Conservation (phyloP, 1,140 invertebrate species). For the Papilio glaucus region DNA sequence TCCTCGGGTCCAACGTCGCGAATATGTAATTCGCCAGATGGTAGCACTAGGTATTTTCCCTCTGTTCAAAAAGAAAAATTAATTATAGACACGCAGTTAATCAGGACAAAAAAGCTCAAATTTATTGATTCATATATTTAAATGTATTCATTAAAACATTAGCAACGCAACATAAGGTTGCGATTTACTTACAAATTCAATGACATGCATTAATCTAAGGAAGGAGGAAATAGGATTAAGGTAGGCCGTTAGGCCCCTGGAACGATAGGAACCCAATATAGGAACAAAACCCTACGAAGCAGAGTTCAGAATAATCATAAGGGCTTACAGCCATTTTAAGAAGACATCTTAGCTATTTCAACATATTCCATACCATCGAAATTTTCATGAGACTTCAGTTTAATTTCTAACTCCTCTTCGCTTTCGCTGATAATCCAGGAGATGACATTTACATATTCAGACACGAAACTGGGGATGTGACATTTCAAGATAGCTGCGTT, state of each 20-base stretch:
- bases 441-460: slow-evolving; percentile 92
- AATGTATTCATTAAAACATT: background rate
- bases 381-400: slow-evolving; percentile 86
- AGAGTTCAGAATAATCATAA: slow-evolving; percentile 3
- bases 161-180: slow-evolving; percentile 70
- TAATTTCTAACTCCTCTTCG: slow-evolving; percentile 71
- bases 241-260: slow-evolving; percentile 85
- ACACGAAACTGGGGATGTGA: slow-evolving; percentile 96
- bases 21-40: slow-evolving; percentile 96
- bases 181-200: slow-evolving; percentile 74
- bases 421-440: slow-evolving; percentile 92
- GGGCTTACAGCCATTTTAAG: slow-evolving; percentile 38
- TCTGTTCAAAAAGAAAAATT: slow-evolving; percentile 84
- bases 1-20: slow-evolving; percentile 96
- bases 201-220: slow-evolving; percentile 78
- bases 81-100: slow-evolving; percentile 38
- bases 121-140: slow-evolving; percentile 44
- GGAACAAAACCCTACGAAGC: slow-evolving; percentile 58
- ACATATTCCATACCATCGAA: slow-evolving; percentile 85
- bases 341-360: slow-evolving; percentile 44
- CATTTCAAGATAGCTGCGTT: slow-evolving; percentile 96
- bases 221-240: slow-evolving; percentile 75
- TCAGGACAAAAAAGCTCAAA: slow-evolving; percentile 37
- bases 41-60: slow-evolving; percentile 96
- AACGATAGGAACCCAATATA: slow-evolving; percentile 68